Percentiles rank a stretch among this genome's conserved stretches.
These are phyloP conservation scores for Mylabris phalerata DNA, from an alignment of 1,140 invertebrate genomes.

Conservation along the genomic window DNA sequence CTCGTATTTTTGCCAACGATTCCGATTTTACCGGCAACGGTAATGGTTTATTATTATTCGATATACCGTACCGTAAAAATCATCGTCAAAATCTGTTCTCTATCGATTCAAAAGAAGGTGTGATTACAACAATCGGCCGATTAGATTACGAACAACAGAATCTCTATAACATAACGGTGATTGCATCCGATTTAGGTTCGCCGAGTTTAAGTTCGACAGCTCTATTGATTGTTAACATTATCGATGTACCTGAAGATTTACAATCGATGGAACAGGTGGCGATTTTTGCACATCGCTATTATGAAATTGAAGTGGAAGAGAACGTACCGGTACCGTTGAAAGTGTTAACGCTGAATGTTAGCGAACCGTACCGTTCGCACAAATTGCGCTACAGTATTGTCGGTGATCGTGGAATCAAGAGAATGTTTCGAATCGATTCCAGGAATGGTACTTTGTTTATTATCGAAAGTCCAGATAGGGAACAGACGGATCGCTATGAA, in stretches of 20 bases:
- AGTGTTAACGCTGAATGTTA: constrained; percentile 62
- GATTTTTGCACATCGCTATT: constrained; percentile 65
- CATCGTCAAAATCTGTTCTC: constrained; percentile 56
- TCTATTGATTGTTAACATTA: constrained; percentile 58
- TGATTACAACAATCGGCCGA: constrained; percentile 63
- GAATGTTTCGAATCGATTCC: constrained; percentile 61
- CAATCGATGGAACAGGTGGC: constrained; percentile 44
- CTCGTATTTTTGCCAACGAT: constrained; percentile 74
- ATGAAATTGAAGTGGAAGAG: constrained; percentile 70
- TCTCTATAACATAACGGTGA: constrained; percentile 67
- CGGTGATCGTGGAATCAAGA: constrained; percentile 47
- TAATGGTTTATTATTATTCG: constrained; percentile 70
- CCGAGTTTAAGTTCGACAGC: constrained; percentile 74
- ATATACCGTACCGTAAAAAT: constrained; percentile 55
- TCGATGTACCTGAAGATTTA: constrained; percentile 56
- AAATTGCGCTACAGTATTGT: constrained; percentile 54
- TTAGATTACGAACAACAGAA: constrained; percentile 65
- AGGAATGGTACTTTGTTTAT: constrained; percentile 65
- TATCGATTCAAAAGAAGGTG: constrained; percentile 74
- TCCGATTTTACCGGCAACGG: constrained; percentile 76
- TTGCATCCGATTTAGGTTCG: constrained; percentile 76
- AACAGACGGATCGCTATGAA: constrained; percentile 57
- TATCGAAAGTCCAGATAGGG: constrained; percentile 60
- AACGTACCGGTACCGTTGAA: constrained; percentile 62
- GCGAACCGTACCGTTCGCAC: constrained; percentile 50